phyloP scores from a whole-genome alignment of 2,888 invertebrate genomes.

The Acrocyrtus sp. region DNA sequence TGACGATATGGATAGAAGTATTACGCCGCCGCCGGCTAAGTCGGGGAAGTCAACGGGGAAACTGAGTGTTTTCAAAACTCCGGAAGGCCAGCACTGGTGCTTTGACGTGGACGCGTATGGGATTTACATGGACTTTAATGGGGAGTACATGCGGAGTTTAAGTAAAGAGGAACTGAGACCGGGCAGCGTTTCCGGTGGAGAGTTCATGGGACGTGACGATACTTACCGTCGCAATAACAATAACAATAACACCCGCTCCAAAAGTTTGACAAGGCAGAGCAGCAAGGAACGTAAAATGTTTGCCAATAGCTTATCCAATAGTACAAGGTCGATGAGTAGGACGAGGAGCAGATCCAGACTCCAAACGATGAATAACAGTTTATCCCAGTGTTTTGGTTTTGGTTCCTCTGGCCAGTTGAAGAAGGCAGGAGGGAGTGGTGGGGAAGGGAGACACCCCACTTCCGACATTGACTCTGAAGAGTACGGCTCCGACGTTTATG shows the following conservation, averaged over 20 bases:
- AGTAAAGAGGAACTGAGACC: slow-evolving; percentile 54
- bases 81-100: slow-evolving; percentile 59
- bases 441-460: background rate
- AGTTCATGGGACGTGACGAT: slow-evolving; percentile 33
- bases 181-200: slow-evolving; percentile 32
- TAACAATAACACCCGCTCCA: slow-evolving; percentile 49
- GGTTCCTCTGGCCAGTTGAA: slow-evolving; percentile 45
- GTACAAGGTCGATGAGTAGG: slow-evolving; percentile 52
- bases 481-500: slow-evolving; percentile 40
- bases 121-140: slow-evolving; percentile 59
- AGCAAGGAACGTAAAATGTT: slow-evolving; percentile 22
- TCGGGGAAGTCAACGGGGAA: slow-evolving; percentile 31
- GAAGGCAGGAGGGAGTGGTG: slow-evolving; percentile 10
- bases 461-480: slow-evolving; percentile 35
- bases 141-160: slow-evolving; percentile 28
- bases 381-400: slow-evolving; percentile 61
- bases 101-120: slow-evolving; percentile 61
- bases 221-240: background rate
- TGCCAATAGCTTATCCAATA: slow-evolving; percentile 47
- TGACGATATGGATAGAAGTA: slow-evolving; percentile 11
- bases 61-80: slow-evolving; percentile 58
- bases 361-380: slow-evolving; percentile 57
- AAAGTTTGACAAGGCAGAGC: slow-evolving; percentile 57
- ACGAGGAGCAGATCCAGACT: slow-evolving; percentile 58
- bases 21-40: slow-evolving; percentile 50